Base-by-base conservation (phyloP, 23 tunicate species). In the Aplidium turbinatum region DNA sequence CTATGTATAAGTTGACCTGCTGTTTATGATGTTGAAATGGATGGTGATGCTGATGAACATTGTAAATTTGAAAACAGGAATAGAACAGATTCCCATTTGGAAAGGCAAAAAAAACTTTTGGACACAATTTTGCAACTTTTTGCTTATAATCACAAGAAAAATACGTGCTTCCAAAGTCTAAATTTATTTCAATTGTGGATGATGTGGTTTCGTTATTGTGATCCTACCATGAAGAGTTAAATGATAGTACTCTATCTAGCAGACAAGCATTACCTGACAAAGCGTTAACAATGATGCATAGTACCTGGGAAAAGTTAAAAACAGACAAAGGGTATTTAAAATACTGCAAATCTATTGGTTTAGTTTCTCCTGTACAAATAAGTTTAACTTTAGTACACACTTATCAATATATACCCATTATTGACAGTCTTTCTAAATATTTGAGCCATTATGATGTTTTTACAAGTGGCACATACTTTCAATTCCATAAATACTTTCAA, bases 351-450 rank as follows among this genome's bases (percentile, higher is more conserved):
- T 27, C 32, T 22, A 34, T 69, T 40, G 75, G 75, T 3, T 16
- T 69, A 35, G 57, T 46, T 27, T 23, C 42, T 4, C 75, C 70
- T 29, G 31, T 23, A 40, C 42, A 34, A 26, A 27, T 40, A 30
- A 7, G 19, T 1, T 46, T 46, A 38, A n/a, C 40, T 46, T 56
- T 3, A 40, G 21, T 22, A 24, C 28, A 34, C 31, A 40, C 75
- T 1, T 69, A 40, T 69, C 75, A 69, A 46, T 69, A 69, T 69
- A 57, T 69, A 22, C 57, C 57, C 11, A 69, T 69, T 40, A 36
- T n/a, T n/a, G n/a, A n/a, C n/a, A n/a, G n/a, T n/a, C n/a, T n/a
- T n/a, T n/a, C n/a, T n/a, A n/a, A n/a, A n/a, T n/a, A n/a, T n/a
- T n/a, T n/a, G n/a, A n/a, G 47, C 13, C 70, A 63, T 63, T 3